phyloP scores from a whole-genome alignment of 2,797 vertebrate genomes.

The Rhodeus uyekii region DNA sequence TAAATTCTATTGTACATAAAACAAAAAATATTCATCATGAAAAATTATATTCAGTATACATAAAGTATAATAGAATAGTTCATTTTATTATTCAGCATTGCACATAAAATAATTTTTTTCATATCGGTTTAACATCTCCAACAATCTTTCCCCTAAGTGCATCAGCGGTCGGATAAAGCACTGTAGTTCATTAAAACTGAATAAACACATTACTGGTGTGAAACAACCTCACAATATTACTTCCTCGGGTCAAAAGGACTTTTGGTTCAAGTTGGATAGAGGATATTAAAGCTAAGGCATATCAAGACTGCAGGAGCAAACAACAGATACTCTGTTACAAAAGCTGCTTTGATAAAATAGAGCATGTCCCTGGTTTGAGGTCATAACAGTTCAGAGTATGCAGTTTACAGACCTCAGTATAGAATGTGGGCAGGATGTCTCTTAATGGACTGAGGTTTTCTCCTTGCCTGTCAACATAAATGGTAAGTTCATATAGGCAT shows the following conservation, averaged over 20 bases:
- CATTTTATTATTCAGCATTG: not conserved
- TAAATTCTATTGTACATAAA: no score
- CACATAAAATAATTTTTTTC: no score
- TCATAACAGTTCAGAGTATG: not conserved
- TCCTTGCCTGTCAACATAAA: slow-evolving; percentile 18
- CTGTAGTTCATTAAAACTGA: slow-evolving; percentile 21
- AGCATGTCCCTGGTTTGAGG: slow-evolving; percentile 20
- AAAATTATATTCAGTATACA: no score
- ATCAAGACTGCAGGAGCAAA: slow-evolving; percentile 3
- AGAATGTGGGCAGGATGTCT: slow-evolving; percentile 7
- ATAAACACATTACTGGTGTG: slow-evolving; percentile 35
- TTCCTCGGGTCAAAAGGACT: slow-evolving; percentile 17
- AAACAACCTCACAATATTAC: slow-evolving; percentile 13
- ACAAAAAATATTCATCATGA: no score
- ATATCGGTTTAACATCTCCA: not conserved
- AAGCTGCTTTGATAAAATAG: slow-evolving; percentile 16
- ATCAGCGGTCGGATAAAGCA: slow-evolving; percentile 13
- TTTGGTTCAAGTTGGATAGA: slow-evolving; percentile 6
- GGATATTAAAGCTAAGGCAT: slow-evolving; percentile 2
- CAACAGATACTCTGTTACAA: slow-evolving; percentile 10
- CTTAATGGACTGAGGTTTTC: slow-evolving; percentile 29
- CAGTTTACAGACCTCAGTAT: slow-evolving; percentile 20
- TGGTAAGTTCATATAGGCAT: not conserved
- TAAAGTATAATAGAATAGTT: not conserved
- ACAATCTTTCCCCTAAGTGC: not conserved